Base-by-base conservation (phyloP, 2,888 invertebrate genomes). In the Caenorhabditis japonica region DNA sequence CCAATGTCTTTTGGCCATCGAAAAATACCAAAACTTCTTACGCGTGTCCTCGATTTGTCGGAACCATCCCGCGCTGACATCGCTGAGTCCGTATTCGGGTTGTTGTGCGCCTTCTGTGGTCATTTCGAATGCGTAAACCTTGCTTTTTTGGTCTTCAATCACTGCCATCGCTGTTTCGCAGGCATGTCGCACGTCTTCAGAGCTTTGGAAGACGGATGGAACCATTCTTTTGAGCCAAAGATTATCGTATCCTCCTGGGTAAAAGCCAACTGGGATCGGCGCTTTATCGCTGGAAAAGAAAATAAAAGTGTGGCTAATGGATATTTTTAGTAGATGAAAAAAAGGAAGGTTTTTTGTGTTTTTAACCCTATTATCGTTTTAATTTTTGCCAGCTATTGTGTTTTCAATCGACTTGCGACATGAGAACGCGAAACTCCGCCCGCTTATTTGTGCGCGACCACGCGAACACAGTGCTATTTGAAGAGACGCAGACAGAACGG, bases 141-240 rank as follows among this genome's bases (percentile, higher is more conserved):
- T 55, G 7, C 44, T 53, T 12, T 68, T 64, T 17, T 68, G 58
- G 30, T 84, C 81, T 44, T 85, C 84, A 39, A 85, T 83, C 3
- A 86, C 64, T 4, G 85, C 85, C 85, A 86, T 86, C 7, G 84
- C 84, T 36, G 81, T 79, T 66, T 86, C 86, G 64, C 86, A 86
- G 10, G 73, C 77, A 15, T 73, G 47, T 21, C 82, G 70, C 34
- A 84, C 82, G 55, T 84, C 83, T 27, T 75, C 66, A 2, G 72
- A 62, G 4, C 33, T 46, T 13, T 75, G 70, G 56, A 80, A 85
- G 38, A 77, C 83, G 17, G 49, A 41, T 2, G 83, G 81, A 39
- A 74, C 69, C 49, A 82, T 69, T 25, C 72, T 21, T 39, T 75
- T 74, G 36, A 82, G 60, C 47, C 77, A 69, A 3, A 76, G 53